Conservation (phyloP, 2,797 vertebrate species). For the Falco rusticolus region DNA sequence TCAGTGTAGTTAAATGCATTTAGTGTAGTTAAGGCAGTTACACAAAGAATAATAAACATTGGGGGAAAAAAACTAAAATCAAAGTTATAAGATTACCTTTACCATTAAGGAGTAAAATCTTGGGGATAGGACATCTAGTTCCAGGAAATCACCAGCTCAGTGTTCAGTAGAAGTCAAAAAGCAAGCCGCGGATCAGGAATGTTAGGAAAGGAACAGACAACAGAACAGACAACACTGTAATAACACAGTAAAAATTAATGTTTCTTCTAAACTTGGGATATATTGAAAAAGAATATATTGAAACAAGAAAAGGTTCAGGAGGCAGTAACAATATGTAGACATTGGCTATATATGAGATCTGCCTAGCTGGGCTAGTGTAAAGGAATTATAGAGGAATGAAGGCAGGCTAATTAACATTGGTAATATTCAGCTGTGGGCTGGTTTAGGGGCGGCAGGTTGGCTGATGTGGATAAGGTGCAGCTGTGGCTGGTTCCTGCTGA, state of each 20-base stretch:
- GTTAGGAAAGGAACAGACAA: neutral
- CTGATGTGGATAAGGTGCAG: too few species aligned
- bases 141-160: neutral
- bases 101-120: neutral
- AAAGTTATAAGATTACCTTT: neutral
- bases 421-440: too few species aligned
- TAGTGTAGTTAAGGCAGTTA: neutral
- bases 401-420: too few species aligned
- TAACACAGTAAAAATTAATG: neutral
- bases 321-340: neutral
- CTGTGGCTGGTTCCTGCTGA: too few species aligned
- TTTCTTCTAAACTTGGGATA: neutral
- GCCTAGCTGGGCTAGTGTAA: neutral
- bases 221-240: neutral
- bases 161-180: neutral
- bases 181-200: neutral
- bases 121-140: neutral
- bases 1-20: neutral
- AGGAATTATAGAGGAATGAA: too few species aligned
- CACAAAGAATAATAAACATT: neutral
- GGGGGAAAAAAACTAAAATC: neutral
- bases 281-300: neutral
- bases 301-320: neutral
- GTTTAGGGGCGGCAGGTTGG: too few species aligned
- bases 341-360: neutral